Evolutionary conservation across 2,797 vertebrate genomes (phyloP), one percentile per base, ranked within the genome.

Genomic region (Mionectes olivaceus): DNA sequence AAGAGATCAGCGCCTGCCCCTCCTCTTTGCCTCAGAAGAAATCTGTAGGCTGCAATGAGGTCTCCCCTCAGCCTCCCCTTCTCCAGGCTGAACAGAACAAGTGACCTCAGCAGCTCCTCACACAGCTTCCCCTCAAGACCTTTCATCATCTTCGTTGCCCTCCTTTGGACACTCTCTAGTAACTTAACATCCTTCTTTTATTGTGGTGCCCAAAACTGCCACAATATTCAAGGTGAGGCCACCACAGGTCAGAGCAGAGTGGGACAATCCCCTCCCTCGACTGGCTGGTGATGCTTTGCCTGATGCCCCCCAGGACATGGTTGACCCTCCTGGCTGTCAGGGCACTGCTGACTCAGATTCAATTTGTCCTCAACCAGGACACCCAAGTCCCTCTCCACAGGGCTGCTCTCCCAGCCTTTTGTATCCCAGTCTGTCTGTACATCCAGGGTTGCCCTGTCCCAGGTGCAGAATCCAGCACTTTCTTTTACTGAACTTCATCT

Each of bases 291-390:
- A 52, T 65, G 67, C 37, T 65, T 33, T 4, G 0, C 68, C 60
- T 73, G 46, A 25, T 59, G 28, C 0, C 9, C 37, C 28, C 39
- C 46, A 67, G 39, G 46, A 35, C 33, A 33, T 0, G 0, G 9
- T 0, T 53, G 60, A 2, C 53, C 5, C 17, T 53, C 33, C 60
- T 74, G 60, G 30, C 46, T 76, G 46, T 15, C 71, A 52, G 71
- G 37, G 23, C 63, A 39, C 55, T 53, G 68, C 46, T 74, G 46
- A 0, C 4, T n/a, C 14, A 1, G 0, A 2, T 19, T 15, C 14
- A 27, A 2, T 25, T 35, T 35, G n/a, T 2, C 22, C 27, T 1
- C 0, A 0, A 4, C 10, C 53, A 41, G 47, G 25, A 27, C 7
- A 5, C 25, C 3, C 8, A 16, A 25, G 4, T 27, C 22, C 57